Evolutionary conservation across 2,888 invertebrate species (phyloP).

Genomic region (Hirtodrosophila duncani): DNA sequence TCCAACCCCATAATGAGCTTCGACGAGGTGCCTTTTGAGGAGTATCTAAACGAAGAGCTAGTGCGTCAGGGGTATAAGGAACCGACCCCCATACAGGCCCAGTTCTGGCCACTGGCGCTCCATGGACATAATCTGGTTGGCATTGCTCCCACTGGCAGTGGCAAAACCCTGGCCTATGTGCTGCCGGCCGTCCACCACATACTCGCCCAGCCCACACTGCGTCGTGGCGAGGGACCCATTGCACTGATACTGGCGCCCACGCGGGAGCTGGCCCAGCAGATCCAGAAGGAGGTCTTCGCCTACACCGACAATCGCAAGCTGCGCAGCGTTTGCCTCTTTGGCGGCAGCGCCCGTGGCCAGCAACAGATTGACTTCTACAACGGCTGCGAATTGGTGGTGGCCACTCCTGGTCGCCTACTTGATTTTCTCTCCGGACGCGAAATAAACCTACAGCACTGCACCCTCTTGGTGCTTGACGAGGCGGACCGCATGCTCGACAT

Average conservation of each 20-base stretch:
- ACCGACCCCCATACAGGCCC: slow-evolving; percentile 89
- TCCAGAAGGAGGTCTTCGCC: slow-evolving; percentile 91
- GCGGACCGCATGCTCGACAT: slow-evolving; percentile 92
- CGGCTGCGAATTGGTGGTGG: slow-evolving; percentile 94
- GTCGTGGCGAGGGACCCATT: slow-evolving; percentile 85
- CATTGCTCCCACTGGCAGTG: slow-evolving; percentile 95
- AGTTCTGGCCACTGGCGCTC: slow-evolving; percentile 94
- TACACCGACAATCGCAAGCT: slow-evolving; percentile 88
- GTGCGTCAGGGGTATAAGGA: not conserved
- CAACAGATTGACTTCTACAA: slow-evolving; percentile 85
- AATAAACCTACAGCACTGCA: slow-evolving; percentile 86
- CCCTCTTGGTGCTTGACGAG: slow-evolving; percentile 95
- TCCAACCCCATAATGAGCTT: slow-evolving; percentile 3
- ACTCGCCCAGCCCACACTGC: slow-evolving; percentile 86
- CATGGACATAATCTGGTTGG: slow-evolving; percentile 95
- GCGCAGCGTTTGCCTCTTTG: slow-evolving; percentile 89
- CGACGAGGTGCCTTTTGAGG: not conserved
- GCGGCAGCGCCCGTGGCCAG: slow-evolving; percentile 88
- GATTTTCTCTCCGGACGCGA: slow-evolving; percentile 87
- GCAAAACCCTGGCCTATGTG: slow-evolving; percentile 95
- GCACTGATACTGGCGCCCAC: slow-evolving; percentile 94
- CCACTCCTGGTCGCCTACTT: slow-evolving; percentile 94
- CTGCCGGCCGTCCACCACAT: slow-evolving; percentile 96
- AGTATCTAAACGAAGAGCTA: not conserved
- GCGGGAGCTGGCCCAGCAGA: slow-evolving; percentile 93